Evolutionary conservation across 2,113 vertebrate genomes (phyloP), one percentile per base, ranked within the genome.

Genomic region (Falcunculus frontatus): DNA sequence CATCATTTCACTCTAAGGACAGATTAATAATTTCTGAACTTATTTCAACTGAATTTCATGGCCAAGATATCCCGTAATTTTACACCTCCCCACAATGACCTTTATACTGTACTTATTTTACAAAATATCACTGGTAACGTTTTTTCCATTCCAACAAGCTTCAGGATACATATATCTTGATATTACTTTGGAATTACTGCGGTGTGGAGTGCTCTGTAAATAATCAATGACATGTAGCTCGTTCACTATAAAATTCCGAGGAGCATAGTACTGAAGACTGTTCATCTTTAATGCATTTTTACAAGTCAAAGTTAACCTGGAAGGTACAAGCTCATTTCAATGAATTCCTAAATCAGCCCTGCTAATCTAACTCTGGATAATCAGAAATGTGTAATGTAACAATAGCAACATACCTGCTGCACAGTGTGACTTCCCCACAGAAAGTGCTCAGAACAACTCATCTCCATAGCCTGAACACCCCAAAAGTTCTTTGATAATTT

Each of bases 141-240:
- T 97, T 96, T 95, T 96, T 93, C 96, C 96, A 96, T 97, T 96
- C 87, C 96, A 96, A 73, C 93, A 93, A 94, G 93, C 95, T 97
- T 96, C 93, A 83, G 87, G 84, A 94, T 87, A 94, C 84, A 91
- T 95, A 94, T 81, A 95, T 97, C 96, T 93, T 92, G 93, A 93
- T 96, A 96, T 96, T 95, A 92, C 96, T 97, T 95, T 73, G 93
- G 92, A 97, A 95, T 93, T 87, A 95, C 86, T 77, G 64, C 33
- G 74, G 76, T 87, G 86, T 93, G 92, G 95, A 96, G 94, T 23
- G 84, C 92, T 96, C 93, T 29, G 92, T 97, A 97, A 97, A 97
- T 97, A 97, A 97, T 96, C 96, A 95, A 90, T 96, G 96, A 84
- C 90, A 87, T 29, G 90, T 89, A 87, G 89, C 87, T 94, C 94